Conservation (phyloP, 2,113 vertebrate genomes). For the Podarcis raffonei region DNA sequence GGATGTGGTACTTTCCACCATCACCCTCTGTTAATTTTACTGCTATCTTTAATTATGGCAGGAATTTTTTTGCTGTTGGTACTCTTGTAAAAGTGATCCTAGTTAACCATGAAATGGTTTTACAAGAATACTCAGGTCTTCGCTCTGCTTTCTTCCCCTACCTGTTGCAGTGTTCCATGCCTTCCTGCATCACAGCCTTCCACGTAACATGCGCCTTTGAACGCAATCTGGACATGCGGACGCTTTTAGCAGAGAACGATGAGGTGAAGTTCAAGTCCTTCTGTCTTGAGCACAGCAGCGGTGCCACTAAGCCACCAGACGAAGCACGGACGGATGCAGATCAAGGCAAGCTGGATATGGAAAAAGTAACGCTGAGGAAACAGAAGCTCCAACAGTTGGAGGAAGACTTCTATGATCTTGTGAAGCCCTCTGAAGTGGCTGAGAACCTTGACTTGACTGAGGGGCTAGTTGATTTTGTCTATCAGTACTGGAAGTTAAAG, state of each 20-base stretch:
- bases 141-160: slow-evolving; percentile 33
- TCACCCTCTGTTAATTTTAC: neutral
- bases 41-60: neutral
- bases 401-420: slow-evolving; percentile 92
- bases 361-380: slow-evolving; percentile 92
- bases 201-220: slow-evolving; percentile 99
- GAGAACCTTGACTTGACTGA: slow-evolving; percentile 85
- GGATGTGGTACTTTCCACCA: neutral
- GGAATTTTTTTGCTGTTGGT: neutral
- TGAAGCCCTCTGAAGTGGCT: slow-evolving; percentile 89
- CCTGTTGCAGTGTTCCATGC: slow-evolving; percentile 89
- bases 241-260: slow-evolving; percentile 93
- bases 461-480: slow-evolving; percentile 90
- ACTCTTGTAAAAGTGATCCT: accelerated
- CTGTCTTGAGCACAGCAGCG: slow-evolving; percentile 93
- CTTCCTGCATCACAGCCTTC: slow-evolving; percentile 93
- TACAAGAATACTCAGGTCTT: neutral
- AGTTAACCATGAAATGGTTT: accelerated
- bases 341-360: slow-evolving; percentile 83
- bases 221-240: slow-evolving; percentile 93
- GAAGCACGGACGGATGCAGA: slow-evolving; percentile 70
- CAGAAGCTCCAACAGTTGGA: slow-evolving; percentile 95
- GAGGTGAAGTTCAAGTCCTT: slow-evolving; percentile 98
- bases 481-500: slow-evolving; percentile 97
- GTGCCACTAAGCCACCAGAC: slow-evolving; percentile 72